Evolutionary conservation across 2,797 vertebrate genomes (phyloP).

Genomic region (Squalus acanthias): DNA sequence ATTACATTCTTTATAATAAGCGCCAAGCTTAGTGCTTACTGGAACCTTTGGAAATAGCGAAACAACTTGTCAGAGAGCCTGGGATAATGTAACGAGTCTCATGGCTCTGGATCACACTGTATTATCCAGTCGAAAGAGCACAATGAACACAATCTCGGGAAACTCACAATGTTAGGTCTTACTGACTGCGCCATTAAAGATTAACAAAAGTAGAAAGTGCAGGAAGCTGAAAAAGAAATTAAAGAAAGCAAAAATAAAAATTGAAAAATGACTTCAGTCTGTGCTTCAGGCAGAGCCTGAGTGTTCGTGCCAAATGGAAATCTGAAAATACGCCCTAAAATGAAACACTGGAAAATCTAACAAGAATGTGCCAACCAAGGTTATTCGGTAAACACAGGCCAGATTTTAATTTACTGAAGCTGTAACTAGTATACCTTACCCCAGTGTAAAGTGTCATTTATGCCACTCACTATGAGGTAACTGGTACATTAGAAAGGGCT

Average conservation of each 20-base stretch:
- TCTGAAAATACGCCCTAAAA: too few relatives aligned
- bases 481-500: too few relatives aligned
- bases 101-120: neutral
- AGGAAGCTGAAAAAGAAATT: neutral
- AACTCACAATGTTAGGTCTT: neutral
- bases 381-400: too few relatives aligned
- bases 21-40: neutral
- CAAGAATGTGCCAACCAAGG: too few relatives aligned
- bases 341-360: too few relatives aligned
- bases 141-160: neutral
- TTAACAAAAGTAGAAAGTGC: neutral
- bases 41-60: neutral
- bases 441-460: too few relatives aligned
- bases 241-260: neutral
- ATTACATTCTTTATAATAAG: too few relatives aligned
- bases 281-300: too few relatives aligned
- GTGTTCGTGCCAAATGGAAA: too few relatives aligned
- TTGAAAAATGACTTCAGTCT: neutral
- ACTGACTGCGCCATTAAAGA: neutral
- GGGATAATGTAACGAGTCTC: neutral
- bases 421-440: too few relatives aligned
- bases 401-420: too few relatives aligned
- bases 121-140: neutral
- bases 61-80: neutral
- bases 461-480: too few relatives aligned